Percentiles rank a stretch among this genome's conserved stretches.
Evolutionary conservation across 2,113 vertebrate species (phyloP).

Genomic region (Pampusana beccarii): DNA sequence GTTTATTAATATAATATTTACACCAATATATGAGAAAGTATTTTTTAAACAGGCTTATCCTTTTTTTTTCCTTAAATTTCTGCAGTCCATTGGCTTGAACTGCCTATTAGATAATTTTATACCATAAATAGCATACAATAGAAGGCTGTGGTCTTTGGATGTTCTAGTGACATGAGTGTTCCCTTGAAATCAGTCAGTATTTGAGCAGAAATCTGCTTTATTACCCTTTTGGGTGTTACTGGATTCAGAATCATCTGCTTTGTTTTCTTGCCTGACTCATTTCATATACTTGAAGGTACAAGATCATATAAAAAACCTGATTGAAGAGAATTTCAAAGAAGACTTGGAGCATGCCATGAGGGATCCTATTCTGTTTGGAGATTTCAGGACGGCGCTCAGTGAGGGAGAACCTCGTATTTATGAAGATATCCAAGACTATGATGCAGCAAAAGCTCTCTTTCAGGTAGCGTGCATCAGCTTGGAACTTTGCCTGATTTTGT

Average conservation of each 20-base stretch:
- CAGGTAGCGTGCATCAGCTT: slow-evolving; percentile 75
- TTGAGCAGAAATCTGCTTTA: background rate
- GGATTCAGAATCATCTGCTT: background rate
- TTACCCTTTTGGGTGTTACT: background rate
- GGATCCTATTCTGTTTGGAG: slow-evolving; percentile 93
- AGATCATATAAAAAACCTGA: slow-evolving; percentile 78
- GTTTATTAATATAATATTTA: background rate
- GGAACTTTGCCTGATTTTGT: background rate
- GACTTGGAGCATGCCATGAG: slow-evolving; percentile 81
- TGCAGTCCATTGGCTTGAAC: background rate
- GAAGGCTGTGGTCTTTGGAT: background rate
- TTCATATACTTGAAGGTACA: slow-evolving; percentile 81
- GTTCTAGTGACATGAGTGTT: background rate
- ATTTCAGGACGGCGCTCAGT: slow-evolving; percentile 86
- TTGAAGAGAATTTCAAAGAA: slow-evolving; percentile 79
- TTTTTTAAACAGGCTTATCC: background rate
- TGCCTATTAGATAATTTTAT: background rate
- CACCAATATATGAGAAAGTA: background rate
- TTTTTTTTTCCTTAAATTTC: background rate
- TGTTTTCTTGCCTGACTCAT: background rate
- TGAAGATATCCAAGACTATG: slow-evolving; percentile 93
- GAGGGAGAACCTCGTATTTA: slow-evolving; percentile 87
- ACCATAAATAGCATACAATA: background rate
- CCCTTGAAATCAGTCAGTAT: background rate
- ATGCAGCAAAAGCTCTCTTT: slow-evolving; percentile 89